phyloP scores from a whole-genome alignment of 2,797 vertebrate species.

The Arrhamphus sclerolepis region DNA sequence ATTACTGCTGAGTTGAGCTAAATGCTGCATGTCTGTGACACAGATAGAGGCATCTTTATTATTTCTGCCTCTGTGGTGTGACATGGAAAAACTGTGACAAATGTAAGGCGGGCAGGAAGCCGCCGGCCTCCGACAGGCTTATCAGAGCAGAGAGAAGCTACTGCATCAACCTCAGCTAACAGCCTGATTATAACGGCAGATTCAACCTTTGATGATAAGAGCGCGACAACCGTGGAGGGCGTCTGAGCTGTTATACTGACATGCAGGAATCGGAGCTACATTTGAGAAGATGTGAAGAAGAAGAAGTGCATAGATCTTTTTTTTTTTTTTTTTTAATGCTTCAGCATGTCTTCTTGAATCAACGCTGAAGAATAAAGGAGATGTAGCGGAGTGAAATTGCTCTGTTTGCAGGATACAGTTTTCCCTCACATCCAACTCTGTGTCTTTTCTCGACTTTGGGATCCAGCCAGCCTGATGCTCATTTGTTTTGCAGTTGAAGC shows the following conservation, averaged over 20 bases:
- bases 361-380: constrained; percentile 28
- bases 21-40: constrained; percentile 4
- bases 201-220: constrained; percentile 59
- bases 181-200: constrained; percentile 50
- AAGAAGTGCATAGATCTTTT: neutral
- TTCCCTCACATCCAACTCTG: constrained; percentile 1
- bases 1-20: constrained; percentile 6
- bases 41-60: constrained; percentile 10
- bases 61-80: constrained; percentile 30
- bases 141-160: constrained; percentile 46
- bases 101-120: constrained; percentile 32
- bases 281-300: constrained; percentile 29
- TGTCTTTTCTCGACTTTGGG: neutral
- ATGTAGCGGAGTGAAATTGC: constrained; percentile 32
- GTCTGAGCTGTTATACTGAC: constrained; percentile 29
- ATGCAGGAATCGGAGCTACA: constrained; percentile 13
- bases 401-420: constrained; percentile 25
- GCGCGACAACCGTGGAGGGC: constrained; percentile 3
- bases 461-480: neutral
- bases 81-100: constrained; percentile 44
- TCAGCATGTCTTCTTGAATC: constrained; percentile 30
- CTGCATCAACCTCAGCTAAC: constrained; percentile 41
- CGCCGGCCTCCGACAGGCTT: constrained; percentile 39
- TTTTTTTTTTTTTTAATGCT: neutral
- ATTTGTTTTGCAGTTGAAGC: constrained; percentile 1